Percentiles rank a stretch among this genome's conserved stretches.
Conservation (phyloP, 2,797 vertebrate genomes). For the Austrolebias charrua region DNA sequence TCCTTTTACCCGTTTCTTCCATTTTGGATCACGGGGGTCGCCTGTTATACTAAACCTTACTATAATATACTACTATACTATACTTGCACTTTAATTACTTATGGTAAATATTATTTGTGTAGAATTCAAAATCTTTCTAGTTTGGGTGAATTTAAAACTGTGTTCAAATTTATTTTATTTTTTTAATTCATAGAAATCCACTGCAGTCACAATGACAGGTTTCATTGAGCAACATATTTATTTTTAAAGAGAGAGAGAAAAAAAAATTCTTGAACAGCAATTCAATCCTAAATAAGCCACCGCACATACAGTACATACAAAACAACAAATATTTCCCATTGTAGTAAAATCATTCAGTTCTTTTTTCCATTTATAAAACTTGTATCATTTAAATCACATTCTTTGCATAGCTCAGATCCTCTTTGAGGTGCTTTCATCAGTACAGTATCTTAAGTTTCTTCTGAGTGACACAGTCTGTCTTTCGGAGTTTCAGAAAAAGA, state of each 20-base stretch:
- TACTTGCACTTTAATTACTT: too few relatives aligned
- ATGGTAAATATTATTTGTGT: too few relatives aligned
- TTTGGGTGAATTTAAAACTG: too few relatives aligned
- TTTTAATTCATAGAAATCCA: not conserved
- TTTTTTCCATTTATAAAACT: conserved; percentile 17
- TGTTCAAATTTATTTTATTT: too few relatives aligned
- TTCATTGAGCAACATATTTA: conserved; percentile 23
- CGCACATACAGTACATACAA: conserved; percentile 37
- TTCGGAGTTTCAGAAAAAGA: conserved; percentile 11
- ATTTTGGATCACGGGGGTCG: too few relatives aligned
- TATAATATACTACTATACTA: too few relatives aligned
- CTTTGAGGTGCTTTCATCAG: conserved; percentile 27
- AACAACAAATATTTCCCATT: conserved; percentile 9
- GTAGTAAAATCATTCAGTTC: conserved; percentile 4
- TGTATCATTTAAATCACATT: conserved; percentile 2
- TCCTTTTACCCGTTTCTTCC: too few relatives aligned
- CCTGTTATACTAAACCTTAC: too few relatives aligned
- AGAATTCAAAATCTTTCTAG: too few relatives aligned
- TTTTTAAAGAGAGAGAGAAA: conserved; percentile 28
- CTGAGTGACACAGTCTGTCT: not conserved
- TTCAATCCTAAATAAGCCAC: conserved; percentile 29
- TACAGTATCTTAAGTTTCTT: conserved; percentile 8
- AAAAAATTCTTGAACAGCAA: conserved; percentile 16
- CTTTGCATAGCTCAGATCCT: conserved; percentile 51
- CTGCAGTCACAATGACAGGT: not conserved